Evolutionary conservation across 2,113 vertebrate species (phyloP).

Genomic region (Scomber japonicus): DNA sequence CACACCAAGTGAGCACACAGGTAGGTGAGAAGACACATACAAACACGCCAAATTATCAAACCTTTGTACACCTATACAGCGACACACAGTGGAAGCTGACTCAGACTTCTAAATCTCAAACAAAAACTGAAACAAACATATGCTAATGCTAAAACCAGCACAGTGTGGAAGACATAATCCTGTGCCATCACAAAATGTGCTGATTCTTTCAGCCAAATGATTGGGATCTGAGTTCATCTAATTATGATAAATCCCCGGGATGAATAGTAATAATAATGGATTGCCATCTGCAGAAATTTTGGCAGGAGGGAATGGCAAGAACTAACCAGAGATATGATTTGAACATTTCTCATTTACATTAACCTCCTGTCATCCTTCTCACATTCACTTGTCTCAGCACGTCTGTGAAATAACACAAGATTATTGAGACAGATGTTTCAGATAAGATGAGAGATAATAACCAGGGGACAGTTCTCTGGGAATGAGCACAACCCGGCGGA

Average conservation of each 20-base stretch:
- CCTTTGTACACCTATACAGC: not conserved
- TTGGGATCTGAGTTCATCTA: slow-evolving; percentile 62
- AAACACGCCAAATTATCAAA: not conserved
- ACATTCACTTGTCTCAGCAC: slow-evolving; percentile 50
- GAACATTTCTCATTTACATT: slow-evolving; percentile 63
- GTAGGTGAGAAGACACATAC: not conserved
- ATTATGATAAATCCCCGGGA: slow-evolving; percentile 70
- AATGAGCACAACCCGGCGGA: slow-evolving; percentile 8
- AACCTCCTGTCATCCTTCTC: slow-evolving; percentile 49
- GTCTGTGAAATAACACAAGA: slow-evolving; percentile 43
- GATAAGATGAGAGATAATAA: slow-evolving; percentile 51
- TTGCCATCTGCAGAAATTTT: slow-evolving; percentile 51
- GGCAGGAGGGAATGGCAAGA: slow-evolving; percentile 22
- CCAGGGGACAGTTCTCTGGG: not conserved
- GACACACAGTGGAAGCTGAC: not conserved
- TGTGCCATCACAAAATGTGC: slow-evolving; percentile 45
- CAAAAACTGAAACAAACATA: slow-evolving; percentile 34
- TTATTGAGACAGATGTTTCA: slow-evolving; percentile 65
- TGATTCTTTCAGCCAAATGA: slow-evolving; percentile 54
- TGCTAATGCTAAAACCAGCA: slow-evolving; percentile 34
- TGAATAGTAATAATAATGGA: slow-evolving; percentile 53
- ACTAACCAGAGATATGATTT: slow-evolving; percentile 24
- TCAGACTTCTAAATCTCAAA: not conserved
- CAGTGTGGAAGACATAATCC: slow-evolving; percentile 43
- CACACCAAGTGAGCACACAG: not conserved